Evolutionary conservation across 1,140 invertebrate species (phyloP).

Genomic region (Coptotermes formosanus): DNA sequence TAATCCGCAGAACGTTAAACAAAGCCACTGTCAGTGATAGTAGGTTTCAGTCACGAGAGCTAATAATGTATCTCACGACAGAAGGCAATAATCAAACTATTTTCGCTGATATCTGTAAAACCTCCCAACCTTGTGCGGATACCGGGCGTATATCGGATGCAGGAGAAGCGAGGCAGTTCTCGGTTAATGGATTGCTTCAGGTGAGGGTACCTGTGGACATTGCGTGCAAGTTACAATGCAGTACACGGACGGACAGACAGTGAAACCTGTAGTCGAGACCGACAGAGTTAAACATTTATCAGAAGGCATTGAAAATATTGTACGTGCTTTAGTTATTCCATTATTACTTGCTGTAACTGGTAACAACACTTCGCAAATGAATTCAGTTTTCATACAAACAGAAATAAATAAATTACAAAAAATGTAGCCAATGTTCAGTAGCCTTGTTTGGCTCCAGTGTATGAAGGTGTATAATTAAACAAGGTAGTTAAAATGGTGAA

Average conservation of each 20-base stretch:
- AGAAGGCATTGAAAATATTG: no score
- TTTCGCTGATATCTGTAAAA: neutral
- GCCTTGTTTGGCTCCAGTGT: no score
- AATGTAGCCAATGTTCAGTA: no score
- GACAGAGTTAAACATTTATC: neutral
- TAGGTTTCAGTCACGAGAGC: neutral
- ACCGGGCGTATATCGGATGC: neutral
- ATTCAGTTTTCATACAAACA: no score
- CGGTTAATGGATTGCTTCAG: constrained; percentile 14
- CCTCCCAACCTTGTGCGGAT: neutral
- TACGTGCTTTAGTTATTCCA: no score
- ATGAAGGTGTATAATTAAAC: no score
- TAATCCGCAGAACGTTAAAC: neutral
- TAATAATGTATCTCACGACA: neutral
- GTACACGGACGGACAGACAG: neutral
- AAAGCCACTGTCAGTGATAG: neutral
- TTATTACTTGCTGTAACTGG: no score
- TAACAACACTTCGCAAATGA: no score
- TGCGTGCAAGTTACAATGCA: neutral
- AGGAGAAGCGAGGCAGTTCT: neutral
- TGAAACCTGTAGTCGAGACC: neutral
- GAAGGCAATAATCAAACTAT: neutral
- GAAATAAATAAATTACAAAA: no score
- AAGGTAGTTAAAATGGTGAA: no score
- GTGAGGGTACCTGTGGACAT: neutral